phyloP scores from a whole-genome alignment of 2,797 vertebrate species.

The Eurystomus glaucurus region DNA sequence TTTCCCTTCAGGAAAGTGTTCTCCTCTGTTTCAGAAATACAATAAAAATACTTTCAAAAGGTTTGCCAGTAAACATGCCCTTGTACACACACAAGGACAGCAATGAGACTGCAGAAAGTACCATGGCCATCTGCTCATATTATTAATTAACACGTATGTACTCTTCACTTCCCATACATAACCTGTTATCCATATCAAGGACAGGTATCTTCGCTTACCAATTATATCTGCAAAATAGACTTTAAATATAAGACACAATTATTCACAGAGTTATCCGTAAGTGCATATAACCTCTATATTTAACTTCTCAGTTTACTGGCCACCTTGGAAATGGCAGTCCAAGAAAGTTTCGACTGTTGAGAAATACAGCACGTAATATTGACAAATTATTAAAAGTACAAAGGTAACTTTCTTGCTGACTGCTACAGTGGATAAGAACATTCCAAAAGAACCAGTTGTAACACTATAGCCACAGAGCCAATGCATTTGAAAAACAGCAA shows the following conservation, averaged over 20 bases:
- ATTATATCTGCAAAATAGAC: neutral
- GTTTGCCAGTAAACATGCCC: neutral
- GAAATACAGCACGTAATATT: neutral
- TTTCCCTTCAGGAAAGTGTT: neutral
- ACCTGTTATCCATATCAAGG: neutral
- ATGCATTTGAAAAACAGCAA: neutral
- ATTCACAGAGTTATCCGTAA: accelerated
- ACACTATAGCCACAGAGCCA: neutral
- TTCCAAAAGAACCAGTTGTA: neutral
- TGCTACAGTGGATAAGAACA: neutral
- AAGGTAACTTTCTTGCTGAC: neutral
- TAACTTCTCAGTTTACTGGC: neutral
- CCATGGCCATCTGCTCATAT: neutral
- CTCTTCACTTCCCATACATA: accelerated
- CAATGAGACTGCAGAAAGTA: neutral
- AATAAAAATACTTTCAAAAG: neutral
- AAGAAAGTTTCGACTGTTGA: neutral
- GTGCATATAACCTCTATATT: neutral
- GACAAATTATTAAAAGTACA: neutral
- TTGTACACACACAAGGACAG: neutral
- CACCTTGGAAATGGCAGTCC: neutral
- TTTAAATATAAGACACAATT: neutral
- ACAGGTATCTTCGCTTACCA: neutral
- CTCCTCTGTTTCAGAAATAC: neutral
- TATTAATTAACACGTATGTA: neutral